Percentiles rank a stretch among this genome's conserved stretches.
Evolutionary conservation across 2,888 invertebrate species (phyloP).

Genomic region (Nemotelus pantherinus): DNA sequence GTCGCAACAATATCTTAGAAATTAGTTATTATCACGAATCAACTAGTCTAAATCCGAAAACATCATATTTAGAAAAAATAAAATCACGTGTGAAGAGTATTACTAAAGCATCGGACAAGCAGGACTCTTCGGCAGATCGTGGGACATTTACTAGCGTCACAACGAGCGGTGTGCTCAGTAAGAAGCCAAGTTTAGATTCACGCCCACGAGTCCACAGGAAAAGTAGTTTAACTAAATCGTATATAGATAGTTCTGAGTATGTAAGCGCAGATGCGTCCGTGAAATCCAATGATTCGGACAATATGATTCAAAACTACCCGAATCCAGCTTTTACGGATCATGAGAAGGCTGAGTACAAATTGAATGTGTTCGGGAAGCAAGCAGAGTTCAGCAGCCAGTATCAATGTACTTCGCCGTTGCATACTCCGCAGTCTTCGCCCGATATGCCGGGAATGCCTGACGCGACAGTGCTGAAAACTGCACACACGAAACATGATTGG

Average conservation of each 20-base stretch:
- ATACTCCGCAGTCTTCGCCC: constrained; percentile 55
- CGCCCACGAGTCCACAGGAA: constrained; percentile 64
- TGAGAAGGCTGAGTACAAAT: constrained; percentile 63
- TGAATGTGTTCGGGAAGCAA: constrained; percentile 62
- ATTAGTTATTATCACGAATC: constrained; percentile 72
- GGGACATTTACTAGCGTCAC: constrained; percentile 79
- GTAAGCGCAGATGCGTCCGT: constrained; percentile 62
- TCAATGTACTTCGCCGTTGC: constrained; percentile 52
- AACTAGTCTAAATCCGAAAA: constrained; percentile 52
- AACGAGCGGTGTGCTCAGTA: constrained; percentile 75
- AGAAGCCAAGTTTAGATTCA: constrained; percentile 65
- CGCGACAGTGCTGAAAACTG: constrained; percentile 61
- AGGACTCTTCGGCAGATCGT: constrained; percentile 62
- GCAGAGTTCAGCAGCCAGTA: constrained; percentile 51
- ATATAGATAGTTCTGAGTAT: constrained; percentile 74
- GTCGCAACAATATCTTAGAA: constrained; percentile 70
- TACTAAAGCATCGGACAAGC: constrained; percentile 68
- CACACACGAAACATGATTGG: constrained; percentile 66
- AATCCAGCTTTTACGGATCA: constrained; percentile 58
- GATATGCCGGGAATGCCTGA: constrained; percentile 42
- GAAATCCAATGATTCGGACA: constrained; percentile 53
- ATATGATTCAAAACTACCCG: constrained; percentile 55
- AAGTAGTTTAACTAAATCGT: constrained; percentile 74
- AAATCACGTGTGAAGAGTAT: constrained; percentile 70
- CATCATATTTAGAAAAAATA: constrained; percentile 72